phyloP scores from a whole-genome alignment of 2,113 vertebrate genomes.

The Apistogramma diplotaenia region DNA sequence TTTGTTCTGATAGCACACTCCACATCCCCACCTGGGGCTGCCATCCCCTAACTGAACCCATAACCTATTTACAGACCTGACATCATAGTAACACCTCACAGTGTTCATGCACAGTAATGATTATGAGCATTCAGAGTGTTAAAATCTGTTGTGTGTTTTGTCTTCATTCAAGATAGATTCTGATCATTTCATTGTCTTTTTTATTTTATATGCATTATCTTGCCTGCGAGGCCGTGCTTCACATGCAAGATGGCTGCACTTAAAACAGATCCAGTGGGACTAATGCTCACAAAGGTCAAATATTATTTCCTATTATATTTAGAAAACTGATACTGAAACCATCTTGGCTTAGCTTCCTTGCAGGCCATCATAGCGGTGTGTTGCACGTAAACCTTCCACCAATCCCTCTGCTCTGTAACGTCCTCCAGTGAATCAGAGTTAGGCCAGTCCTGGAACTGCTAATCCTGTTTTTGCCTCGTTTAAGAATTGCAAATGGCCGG shows the following conservation, averaged over 20 bases:
- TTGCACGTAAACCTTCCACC: neutral
- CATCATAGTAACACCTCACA: constrained; percentile 3
- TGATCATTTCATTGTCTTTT: neutral
- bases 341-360: neutral
- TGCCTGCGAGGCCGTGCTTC: neutral
- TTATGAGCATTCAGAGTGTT: neutral
- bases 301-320: neutral
- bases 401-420: neutral
- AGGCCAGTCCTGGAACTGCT: neutral
- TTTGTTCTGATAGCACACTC: constrained; percentile 36
- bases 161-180: neutral
- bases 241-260: neutral
- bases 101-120: neutral
- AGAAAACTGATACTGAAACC: constrained; percentile 21
- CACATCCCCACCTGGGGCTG: constrained; percentile 43
- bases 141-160: neutral
- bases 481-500: neutral
- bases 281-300: constrained; percentile 2
- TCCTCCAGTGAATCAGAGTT: constrained; percentile 38
- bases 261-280: neutral
- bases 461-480: constrained; percentile 6
- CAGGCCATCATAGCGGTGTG: neutral
- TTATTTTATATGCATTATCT: neutral
- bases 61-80: constrained; percentile 54
- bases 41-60: constrained; percentile 36